Conservation (phyloP, 2,888 invertebrate species). For the Melinopterus prodromus region DNA sequence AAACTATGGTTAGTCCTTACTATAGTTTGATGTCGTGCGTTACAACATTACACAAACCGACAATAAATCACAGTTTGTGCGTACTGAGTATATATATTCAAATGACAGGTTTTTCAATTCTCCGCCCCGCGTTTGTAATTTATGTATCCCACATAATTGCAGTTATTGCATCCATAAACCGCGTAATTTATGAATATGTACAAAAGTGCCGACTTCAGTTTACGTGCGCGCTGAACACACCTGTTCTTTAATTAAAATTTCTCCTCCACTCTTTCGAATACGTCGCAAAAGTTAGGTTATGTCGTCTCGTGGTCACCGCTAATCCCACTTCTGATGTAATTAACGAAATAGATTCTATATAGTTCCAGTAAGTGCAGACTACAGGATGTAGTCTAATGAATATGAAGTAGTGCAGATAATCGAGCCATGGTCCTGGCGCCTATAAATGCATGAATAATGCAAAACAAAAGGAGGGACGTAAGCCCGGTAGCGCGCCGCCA, state of each 20-base stretch:
- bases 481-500: slow-evolving; percentile 42
- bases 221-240: neutral
- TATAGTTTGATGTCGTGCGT: neutral
- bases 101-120: neutral
- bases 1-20: neutral
- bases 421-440: neutral
- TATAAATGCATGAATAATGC: slow-evolving; percentile 7
- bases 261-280: neutral
- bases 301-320: neutral
- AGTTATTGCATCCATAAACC: neutral
- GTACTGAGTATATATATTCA: neutral
- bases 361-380: neutral
- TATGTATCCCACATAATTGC: slow-evolving; percentile 4
- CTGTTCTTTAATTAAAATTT: neutral
- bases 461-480: slow-evolving; percentile 34
- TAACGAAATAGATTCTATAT: no score
- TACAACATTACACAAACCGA: neutral
- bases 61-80: neutral
- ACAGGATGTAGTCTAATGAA: neutral
- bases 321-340: neutral
- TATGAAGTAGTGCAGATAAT: neutral
- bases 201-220: neutral
- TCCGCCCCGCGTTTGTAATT: neutral
- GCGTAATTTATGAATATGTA: neutral
- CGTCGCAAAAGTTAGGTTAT: neutral